Conservation (phyloP, 2,113 vertebrate species). For the Microtus ochrogaster region DNA sequence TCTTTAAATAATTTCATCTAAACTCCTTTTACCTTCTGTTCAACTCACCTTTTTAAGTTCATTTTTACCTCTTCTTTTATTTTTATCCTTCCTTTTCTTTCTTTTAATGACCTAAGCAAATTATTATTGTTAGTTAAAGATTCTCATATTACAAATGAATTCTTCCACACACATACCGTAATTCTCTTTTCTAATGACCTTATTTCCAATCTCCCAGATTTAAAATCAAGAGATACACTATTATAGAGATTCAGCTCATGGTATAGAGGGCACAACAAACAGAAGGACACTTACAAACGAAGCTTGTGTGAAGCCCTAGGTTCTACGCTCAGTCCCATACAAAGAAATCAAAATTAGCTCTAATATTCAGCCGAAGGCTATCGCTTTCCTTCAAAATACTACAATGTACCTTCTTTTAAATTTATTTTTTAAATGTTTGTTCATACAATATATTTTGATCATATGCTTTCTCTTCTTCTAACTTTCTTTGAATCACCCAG, state of each 20-base stretch:
- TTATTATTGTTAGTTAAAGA: neutral
- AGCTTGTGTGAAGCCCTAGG: neutral
- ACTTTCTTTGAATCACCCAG: neutral
- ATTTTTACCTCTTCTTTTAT: neutral
- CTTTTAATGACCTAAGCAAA: neutral
- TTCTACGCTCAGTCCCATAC: neutral
- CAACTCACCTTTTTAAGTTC: neutral
- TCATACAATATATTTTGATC: neutral
- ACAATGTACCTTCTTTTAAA: neutral
- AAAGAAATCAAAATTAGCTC: neutral
- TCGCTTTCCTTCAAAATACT: neutral
- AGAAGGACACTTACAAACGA: neutral
- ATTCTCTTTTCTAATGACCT: neutral
- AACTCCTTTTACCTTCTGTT: slow-evolving; percentile 13
- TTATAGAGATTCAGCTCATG: neutral
- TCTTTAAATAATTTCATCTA: slow-evolving; percentile 49
- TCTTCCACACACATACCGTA: neutral
- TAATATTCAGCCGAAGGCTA: neutral
- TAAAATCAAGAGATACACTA: slow-evolving; percentile 13
- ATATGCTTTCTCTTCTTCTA: neutral
- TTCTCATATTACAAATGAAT: slow-evolving; percentile 29
- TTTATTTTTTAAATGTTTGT: neutral
- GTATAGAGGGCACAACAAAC: neutral
- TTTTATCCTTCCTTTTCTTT: slow-evolving; percentile 7
- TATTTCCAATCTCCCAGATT: neutral